These are phyloP conservation scores for Embiotoca jacksoni DNA, from an alignment of 2,113 vertebrate genomes.

Conservation along the genomic window DNA sequence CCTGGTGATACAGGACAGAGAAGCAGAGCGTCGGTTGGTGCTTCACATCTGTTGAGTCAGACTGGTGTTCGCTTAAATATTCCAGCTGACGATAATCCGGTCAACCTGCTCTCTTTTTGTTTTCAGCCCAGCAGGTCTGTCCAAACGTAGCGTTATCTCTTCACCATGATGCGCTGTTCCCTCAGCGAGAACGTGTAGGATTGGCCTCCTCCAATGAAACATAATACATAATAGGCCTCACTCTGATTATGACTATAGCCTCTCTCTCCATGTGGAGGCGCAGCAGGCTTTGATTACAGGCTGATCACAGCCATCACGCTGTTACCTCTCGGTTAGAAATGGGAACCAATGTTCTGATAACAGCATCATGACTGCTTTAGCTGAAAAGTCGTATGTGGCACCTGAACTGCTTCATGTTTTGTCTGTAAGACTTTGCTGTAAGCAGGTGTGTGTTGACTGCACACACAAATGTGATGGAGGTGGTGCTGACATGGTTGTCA, in stretches of 20 bases:
- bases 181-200: conserved; percentile 7
- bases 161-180: neutral
- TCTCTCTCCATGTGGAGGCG: conserved; percentile 10
- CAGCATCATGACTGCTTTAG: neutral
- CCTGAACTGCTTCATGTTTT: neutral
- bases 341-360: neutral
- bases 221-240: conserved; percentile 13
- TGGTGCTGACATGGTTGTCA: conserved; percentile 26
- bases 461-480: conserved; percentile 8
- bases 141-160: neutral
- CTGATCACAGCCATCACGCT: neutral
- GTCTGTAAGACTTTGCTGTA: neutral
- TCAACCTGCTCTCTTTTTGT: neutral
- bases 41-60: neutral
- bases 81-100: neutral
- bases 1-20: neutral
- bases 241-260: conserved; percentile 8
- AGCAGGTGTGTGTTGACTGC: conserved; percentile 11
- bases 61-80: conserved; percentile 25
- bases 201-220: neutral
- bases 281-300: conserved; percentile 32
- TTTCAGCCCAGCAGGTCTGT: conserved; percentile 1
- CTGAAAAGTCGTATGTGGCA: neutral
- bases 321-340: conserved; percentile 11
- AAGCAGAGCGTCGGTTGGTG: neutral